Conservation (phyloP, 2,888 invertebrate species). For the Cyaniris semiargus region DNA sequence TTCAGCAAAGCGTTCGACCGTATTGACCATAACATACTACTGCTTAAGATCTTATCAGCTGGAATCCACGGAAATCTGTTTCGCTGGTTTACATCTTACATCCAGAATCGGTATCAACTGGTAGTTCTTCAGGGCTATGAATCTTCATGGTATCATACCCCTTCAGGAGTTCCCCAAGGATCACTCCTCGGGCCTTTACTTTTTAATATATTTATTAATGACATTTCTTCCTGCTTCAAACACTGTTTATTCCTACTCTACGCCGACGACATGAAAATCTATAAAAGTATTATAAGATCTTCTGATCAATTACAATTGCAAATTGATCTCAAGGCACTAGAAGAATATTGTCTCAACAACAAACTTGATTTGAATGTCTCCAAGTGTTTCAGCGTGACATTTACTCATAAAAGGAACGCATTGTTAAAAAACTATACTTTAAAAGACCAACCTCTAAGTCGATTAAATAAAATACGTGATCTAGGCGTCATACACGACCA, state of each 20-base stretch:
- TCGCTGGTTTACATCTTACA: too few species aligned
- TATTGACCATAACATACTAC: too few species aligned
- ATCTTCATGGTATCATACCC: neutral
- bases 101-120: neutral
- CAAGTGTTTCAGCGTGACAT: neutral
- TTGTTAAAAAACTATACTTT: neutral
- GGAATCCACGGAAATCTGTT: slow-evolving; percentile 7
- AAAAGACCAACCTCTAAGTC: neutral
- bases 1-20: too few species aligned
- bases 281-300: neutral
- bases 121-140: slow-evolving; percentile 26
- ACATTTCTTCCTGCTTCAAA: neutral
- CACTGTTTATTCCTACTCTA: neutral
- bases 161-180: slow-evolving; percentile 3
- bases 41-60: too few species aligned
- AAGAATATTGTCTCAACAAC: too few species aligned
- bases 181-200: too few species aligned
- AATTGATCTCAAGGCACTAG: too few species aligned
- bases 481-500: too few species aligned
- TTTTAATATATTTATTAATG: too few species aligned
- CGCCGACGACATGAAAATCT: slow-evolving; percentile 13
- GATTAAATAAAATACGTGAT: neutral
- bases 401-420: neutral
- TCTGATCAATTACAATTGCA: too few species aligned
- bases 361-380: too few species aligned